Evolutionary conservation across 1,140 invertebrate species (phyloP).

Genomic region (Trachymyrmex cornetzi): DNA sequence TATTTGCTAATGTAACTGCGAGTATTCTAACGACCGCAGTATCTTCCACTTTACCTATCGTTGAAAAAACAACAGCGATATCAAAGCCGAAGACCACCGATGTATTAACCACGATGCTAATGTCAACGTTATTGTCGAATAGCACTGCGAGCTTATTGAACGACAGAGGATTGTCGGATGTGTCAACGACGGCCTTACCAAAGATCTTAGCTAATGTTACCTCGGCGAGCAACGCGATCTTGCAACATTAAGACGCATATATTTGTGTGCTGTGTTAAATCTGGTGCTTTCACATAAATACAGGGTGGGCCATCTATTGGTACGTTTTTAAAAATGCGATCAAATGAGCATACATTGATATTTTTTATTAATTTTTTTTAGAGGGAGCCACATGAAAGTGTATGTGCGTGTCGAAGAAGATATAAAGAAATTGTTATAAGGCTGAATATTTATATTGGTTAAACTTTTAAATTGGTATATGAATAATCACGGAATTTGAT

Average conservation of each 20-base stretch:
- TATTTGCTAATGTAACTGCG: slow-evolving; percentile 67
- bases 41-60: slow-evolving; percentile 73
- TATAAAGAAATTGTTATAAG: slow-evolving; percentile 9
- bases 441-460: not conserved
- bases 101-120: slow-evolving; percentile 70
- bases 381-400: too few species aligned
- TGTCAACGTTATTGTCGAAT: slow-evolving; percentile 75
- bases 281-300: slow-evolving; percentile 65
- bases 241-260: slow-evolving; percentile 76
- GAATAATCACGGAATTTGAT: not conserved
- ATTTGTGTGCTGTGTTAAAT: slow-evolving; percentile 68
- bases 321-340: too few species aligned
- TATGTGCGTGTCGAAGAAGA: not conserved
- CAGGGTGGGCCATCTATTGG: too few species aligned
- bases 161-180: slow-evolving; percentile 62
- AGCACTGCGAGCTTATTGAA: slow-evolving; percentile 66
- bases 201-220: slow-evolving; percentile 80
- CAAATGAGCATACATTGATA: too few species aligned
- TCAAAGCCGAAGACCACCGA: slow-evolving; percentile 76
- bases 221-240: slow-evolving; percentile 78
- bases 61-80: slow-evolving; percentile 75
- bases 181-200: slow-evolving; percentile 77
- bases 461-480: not conserved
- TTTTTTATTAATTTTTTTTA: too few species aligned
- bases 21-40: slow-evolving; percentile 71